These are phyloP conservation scores for Galagoides demidoff DNA, from an alignment of 2,797 vertebrate genomes.

Conservation along the genomic window DNA sequence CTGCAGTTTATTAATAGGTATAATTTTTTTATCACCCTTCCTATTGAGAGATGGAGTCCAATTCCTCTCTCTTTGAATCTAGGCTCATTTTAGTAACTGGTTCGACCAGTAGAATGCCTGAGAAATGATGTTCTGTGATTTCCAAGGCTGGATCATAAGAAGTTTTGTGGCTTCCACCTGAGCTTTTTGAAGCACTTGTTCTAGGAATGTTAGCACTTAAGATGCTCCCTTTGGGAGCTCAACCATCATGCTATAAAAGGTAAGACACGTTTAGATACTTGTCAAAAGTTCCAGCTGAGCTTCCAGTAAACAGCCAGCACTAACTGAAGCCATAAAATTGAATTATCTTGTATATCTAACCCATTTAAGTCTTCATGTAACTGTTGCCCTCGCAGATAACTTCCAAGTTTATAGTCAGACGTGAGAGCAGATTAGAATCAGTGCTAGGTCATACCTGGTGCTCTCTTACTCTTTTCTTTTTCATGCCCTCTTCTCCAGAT, in stretches of 20 bases:
- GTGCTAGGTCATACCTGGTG: not conserved
- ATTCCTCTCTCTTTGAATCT: not conserved
- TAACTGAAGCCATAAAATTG: not conserved
- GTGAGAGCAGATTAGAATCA: not conserved
- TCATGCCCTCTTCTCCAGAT: not conserved
- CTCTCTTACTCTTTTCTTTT: not conserved
- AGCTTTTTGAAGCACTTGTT: slow-evolving; percentile 2
- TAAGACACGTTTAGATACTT: not conserved
- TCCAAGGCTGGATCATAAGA: not conserved
- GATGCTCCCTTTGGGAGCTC: not conserved
- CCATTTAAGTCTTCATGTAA: not conserved
- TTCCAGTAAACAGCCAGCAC: not conserved
- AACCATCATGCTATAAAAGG: not conserved
- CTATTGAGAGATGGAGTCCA: not conserved
- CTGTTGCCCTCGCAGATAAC: not conserved
- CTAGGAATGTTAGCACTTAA: not conserved
- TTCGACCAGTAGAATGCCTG: not conserved
- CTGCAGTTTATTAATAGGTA: not conserved
- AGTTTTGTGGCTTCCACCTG: not conserved
- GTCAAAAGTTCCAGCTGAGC: not conserved
- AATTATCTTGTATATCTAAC: not conserved
- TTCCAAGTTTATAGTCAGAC: not conserved
- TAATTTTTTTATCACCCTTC: not conserved
- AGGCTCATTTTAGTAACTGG: not conserved
- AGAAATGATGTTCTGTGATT: not conserved